Percentiles rank a stretch among this genome's conserved stretches.
Evolutionary conservation across 1,140 invertebrate species (phyloP).

Genomic region (Stegodyphus mimosarum): DNA sequence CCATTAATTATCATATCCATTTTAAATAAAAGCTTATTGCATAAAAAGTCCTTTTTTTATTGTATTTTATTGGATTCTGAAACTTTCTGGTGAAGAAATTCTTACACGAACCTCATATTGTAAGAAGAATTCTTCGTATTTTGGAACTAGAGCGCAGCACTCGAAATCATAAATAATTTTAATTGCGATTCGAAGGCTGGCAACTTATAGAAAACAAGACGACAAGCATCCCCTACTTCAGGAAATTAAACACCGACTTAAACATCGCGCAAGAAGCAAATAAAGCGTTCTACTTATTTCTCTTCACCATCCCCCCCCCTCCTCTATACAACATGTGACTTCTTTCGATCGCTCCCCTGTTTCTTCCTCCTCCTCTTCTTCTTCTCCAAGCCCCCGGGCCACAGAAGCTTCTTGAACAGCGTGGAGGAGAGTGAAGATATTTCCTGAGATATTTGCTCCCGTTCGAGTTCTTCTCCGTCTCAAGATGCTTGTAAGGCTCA

Average conservation of each 20-base stretch:
- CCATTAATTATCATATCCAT: too few species aligned
- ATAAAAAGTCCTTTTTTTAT: too few species aligned
- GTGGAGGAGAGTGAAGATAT: constrained; percentile 8
- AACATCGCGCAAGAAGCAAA: constrained; percentile 20
- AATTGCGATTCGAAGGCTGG: too few species aligned
- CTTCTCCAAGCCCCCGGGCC: neutral
- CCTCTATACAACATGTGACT: neutral
- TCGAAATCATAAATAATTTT: too few species aligned
- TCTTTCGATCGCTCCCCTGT: neutral
- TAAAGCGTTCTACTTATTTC: neutral
- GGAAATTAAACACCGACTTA: constrained; percentile 42
- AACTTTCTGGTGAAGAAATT: too few species aligned
- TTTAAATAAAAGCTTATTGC: too few species aligned
- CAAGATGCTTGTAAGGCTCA: neutral
- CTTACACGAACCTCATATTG: too few species aligned
- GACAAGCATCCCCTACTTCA: neutral
- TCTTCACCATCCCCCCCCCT: neutral
- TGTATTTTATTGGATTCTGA: too few species aligned
- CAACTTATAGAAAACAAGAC: too few species aligned
- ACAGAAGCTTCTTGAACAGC: neutral
- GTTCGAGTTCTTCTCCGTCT: neutral
- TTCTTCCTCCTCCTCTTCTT: neutral
- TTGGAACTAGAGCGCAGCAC: too few species aligned
- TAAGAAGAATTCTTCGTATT: too few species aligned
- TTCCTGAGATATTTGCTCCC: constrained; percentile 48